Evolutionary conservation across 2,113 vertebrate genomes (phyloP).

Genomic region (Bujurquina vittata): DNA sequence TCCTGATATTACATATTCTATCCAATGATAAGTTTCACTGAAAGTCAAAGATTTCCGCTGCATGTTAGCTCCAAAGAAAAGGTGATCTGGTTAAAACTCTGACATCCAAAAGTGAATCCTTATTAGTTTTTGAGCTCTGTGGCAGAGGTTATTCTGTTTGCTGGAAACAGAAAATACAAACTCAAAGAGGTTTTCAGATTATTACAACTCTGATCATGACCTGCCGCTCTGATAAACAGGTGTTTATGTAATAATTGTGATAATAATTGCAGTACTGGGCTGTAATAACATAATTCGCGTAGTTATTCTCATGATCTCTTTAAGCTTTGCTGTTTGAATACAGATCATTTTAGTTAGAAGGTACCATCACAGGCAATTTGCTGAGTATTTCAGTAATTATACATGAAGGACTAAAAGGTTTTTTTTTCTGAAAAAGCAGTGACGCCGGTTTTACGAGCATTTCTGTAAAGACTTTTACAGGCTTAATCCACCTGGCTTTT

Average conservation of each 20-base stretch:
- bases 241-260: not conserved
- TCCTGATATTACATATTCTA: not conserved
- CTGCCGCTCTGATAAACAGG: not conserved
- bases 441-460: conserved; percentile 45
- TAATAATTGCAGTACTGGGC: not conserved
- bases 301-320: too few relatives aligned
- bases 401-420: not conserved
- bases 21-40: not conserved
- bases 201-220: not conserved
- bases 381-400: not conserved
- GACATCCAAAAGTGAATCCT: not conserved
- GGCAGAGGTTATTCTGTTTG: not conserved
- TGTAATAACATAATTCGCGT: not conserved
- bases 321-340: not conserved
- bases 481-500: conserved; percentile 73
- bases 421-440: conserved; percentile 8
- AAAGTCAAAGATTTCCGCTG: not conserved
- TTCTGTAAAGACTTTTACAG: conserved; percentile 54
- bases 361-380: too few relatives aligned
- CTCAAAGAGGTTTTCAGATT: not conserved
- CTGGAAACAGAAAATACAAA: not conserved
- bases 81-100: too few relatives aligned
- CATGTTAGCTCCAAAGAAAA: not conserved
- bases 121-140: not conserved
- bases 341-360: not conserved